phyloP scores from a whole-genome alignment of 1,140 invertebrate species.

The Bombus affinis region DNA sequence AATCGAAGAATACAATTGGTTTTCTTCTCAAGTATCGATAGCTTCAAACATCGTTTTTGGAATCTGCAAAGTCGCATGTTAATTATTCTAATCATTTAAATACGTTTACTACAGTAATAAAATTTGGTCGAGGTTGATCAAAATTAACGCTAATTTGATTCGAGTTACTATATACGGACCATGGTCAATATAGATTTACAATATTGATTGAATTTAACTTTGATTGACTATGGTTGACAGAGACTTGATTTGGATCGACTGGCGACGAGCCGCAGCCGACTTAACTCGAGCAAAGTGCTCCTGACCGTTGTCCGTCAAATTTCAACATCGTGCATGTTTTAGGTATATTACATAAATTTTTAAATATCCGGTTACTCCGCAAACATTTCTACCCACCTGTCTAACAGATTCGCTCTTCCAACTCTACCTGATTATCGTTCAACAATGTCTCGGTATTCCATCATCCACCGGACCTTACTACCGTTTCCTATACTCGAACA shows the following conservation, averaged over 20 bases:
- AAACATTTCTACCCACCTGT: neutral
- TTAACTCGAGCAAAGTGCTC: too few relatives aligned
- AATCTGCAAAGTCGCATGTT: neutral
- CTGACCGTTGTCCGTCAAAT: neutral
- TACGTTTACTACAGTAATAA: too few relatives aligned
- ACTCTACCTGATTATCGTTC: too few relatives aligned
- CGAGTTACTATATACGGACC: neutral
- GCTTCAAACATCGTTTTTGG: neutral
- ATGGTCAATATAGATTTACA: neutral
- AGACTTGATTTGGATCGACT: neutral
- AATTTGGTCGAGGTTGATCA: neutral
- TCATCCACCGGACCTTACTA: neutral
- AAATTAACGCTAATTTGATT: neutral
- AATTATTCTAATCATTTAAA: too few relatives aligned
- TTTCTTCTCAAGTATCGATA: neutral
- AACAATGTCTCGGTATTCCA: too few relatives aligned
- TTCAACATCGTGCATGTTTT: neutral
- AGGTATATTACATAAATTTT: neutral
- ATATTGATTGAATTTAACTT: neutral
- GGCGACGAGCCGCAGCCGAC: too few relatives aligned
- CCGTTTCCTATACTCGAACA: too few relatives aligned
- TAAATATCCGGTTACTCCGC: neutral
- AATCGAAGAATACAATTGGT: neutral
- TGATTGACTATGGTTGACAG: neutral
- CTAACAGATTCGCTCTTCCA: neutral